A percentile compares a stretch with the other conserved stretches of the same genome.
These are phyloP conservation scores for Rachycentron canadum DNA, from an alignment of 2,797 vertebrate species.

Conservation along the genomic window DNA sequence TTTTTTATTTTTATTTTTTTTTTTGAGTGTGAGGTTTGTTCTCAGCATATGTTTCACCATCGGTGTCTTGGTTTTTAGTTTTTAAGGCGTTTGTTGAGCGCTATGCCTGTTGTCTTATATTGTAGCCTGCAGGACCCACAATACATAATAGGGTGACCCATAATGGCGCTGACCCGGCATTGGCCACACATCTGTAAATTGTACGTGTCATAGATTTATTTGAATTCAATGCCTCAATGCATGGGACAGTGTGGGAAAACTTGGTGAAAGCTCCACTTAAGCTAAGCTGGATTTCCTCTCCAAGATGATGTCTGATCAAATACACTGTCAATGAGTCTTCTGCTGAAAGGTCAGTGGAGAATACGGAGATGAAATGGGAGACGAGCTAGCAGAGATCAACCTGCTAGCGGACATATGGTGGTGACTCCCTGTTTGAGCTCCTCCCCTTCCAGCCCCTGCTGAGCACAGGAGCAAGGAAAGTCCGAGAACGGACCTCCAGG, in stretches of 20 bases:
- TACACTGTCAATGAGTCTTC: slow-evolving; percentile 39
- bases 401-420: slow-evolving; percentile 67
- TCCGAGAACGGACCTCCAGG: slow-evolving; percentile 75
- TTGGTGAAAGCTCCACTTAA: slow-evolving; percentile 37
- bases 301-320: slow-evolving; percentile 34
- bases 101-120: slow-evolving; percentile 87
- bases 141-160: slow-evolving; percentile 53
- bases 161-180: slow-evolving; percentile 64
- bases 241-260: slow-evolving; percentile 62
- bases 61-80: slow-evolving; percentile 90
- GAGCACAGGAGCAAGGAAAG: slow-evolving; percentile 63
- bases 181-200: slow-evolving; percentile 78
- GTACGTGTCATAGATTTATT: slow-evolving; percentile 73
- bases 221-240: slow-evolving; percentile 73
- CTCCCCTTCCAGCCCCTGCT: slow-evolving; percentile 58
- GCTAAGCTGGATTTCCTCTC: slow-evolving; percentile 46
- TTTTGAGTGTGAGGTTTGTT: slow-evolving; percentile 69
- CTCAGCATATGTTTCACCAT: slow-evolving; percentile 87
- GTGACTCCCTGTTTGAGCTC: slow-evolving; percentile 59
- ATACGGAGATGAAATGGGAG: slow-evolving; percentile 34
- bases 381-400: slow-evolving; percentile 44
- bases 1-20: too few species aligned
- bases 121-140: slow-evolving; percentile 82
- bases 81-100: slow-evolving; percentile 85
- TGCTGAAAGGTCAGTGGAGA: slow-evolving; percentile 35